Evolutionary conservation across 2,888 invertebrate species (phyloP).

Genomic region (Chaetogeoica ovagalla): DNA sequence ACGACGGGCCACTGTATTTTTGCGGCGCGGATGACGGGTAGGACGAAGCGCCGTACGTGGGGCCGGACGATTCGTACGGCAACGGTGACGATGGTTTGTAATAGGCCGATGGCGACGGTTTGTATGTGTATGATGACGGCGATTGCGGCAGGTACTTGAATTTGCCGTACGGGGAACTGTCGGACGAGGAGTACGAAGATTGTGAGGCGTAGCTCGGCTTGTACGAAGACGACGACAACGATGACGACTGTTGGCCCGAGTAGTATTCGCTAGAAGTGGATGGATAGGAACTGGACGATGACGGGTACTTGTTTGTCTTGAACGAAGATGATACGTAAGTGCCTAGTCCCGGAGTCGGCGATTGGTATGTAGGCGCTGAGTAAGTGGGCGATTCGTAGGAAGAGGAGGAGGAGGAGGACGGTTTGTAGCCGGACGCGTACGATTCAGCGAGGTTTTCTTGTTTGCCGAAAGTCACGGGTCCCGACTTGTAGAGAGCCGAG

Average conservation of each 20-base stretch:
- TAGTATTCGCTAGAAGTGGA: constrained; percentile 41
- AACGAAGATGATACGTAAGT: constrained; percentile 14
- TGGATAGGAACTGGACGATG: background rate
- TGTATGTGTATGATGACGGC: constrained; percentile 7
- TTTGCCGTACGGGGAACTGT: background rate
- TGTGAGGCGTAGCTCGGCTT: constrained; percentile 19
- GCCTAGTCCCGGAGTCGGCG: constrained; percentile 16
- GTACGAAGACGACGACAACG: background rate
- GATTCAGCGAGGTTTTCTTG: background rate
- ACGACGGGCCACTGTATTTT: background rate
- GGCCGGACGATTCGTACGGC: background rate
- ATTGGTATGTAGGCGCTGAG: constrained; percentile 13
- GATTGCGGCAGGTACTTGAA: constrained; percentile 12
- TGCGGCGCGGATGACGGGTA: background rate
- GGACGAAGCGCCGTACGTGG: constrained; percentile 3
- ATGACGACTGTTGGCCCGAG: constrained; percentile 4
- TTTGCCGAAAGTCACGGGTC: constrained; percentile 43
- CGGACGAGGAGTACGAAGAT: constrained; percentile 12
- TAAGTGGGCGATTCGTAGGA: background rate
- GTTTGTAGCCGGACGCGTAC: background rate
- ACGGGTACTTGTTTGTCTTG: constrained; percentile 30
- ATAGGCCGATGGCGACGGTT: constrained; percentile 26
- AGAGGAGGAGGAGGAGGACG: background rate
- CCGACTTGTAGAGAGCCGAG: constrained; percentile 21
- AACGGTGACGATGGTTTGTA: constrained; percentile 37